phyloP scores from a whole-genome alignment of 2,888 invertebrate species.

The Oligia fasciuncula region DNA sequence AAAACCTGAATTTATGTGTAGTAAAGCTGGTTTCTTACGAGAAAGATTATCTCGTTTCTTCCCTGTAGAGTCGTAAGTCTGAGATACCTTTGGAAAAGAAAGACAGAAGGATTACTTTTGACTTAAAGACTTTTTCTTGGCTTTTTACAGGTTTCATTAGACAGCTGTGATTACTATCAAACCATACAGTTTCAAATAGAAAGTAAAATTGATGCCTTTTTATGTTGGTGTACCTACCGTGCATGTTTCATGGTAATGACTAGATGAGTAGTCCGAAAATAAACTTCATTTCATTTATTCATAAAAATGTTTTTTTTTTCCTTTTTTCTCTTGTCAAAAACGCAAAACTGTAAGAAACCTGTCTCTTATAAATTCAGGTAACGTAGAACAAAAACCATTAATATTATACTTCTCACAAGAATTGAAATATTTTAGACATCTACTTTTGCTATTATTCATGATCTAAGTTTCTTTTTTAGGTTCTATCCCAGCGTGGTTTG shows the following conservation, averaged over 20 bases:
- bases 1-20: conserved; percentile 30
- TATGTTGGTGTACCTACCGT: neutral
- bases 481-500: neutral
- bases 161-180: neutral
- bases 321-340: neutral
- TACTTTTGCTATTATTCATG: neutral
- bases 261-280: neutral
- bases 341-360: neutral
- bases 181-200: neutral
- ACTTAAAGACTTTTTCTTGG: neutral
- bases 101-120: conserved; percentile 9
- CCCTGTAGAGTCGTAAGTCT: conserved; percentile 32
- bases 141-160: neutral
- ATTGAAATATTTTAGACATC: neutral
- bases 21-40: conserved; percentile 10
- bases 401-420: neutral
- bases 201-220: neutral
- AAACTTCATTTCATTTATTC: no score
- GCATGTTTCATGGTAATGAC: neutral
- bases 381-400: neutral
- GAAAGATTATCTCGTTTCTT: conserved; percentile 32
- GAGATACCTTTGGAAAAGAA: conserved; percentile 12
- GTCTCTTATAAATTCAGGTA: neutral
- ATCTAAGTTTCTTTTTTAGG: neutral
- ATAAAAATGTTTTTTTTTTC: neutral